These are phyloP conservation scores for Grammomys surdaster DNA, from an alignment of 2,113 vertebrate genomes.

Conservation along the genomic window DNA sequence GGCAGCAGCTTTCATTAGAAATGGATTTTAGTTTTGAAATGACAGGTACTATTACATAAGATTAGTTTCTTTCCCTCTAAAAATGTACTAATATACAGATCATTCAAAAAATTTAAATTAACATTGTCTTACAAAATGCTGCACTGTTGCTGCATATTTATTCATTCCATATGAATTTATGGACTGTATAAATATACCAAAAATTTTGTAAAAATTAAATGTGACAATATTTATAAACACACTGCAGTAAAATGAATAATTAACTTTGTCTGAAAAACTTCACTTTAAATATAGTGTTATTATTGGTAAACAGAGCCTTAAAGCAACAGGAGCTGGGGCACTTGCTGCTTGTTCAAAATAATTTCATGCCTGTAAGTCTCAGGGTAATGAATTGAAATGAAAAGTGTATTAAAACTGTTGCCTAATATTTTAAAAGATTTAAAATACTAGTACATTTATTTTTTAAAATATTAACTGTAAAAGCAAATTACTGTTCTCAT, in stretches of 20 bases:
- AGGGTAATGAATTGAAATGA: neutral
- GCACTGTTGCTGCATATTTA: neutral
- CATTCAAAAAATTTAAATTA: constrained; percentile 44
- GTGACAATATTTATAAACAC: constrained; percentile 48
- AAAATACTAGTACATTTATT: neutral
- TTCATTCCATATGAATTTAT: constrained; percentile 49
- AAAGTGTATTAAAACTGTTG: neutral
- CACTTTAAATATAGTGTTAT: constrained; percentile 37
- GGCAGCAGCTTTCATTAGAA: constrained; percentile 63
- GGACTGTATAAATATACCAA: constrained; percentile 35
- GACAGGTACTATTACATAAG: constrained; percentile 23
- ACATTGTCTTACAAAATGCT: constrained; percentile 44
- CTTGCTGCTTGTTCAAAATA: neutral
- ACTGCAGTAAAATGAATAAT: constrained; percentile 52
- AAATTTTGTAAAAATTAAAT: constrained; percentile 63
- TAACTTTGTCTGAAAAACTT: constrained; percentile 34
- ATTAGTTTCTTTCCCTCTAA: constrained; percentile 38
- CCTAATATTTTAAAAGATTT: neutral
- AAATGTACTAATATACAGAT: neutral
- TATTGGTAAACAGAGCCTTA: neutral
- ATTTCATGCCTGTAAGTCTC: neutral
- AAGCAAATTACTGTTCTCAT: neutral
- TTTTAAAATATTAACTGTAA: neutral
- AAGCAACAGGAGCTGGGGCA: neutral
- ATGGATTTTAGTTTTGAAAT: constrained; percentile 10